Evolutionary conservation across 2,888 invertebrate genomes (phyloP).

Genomic region (Campaea margaritaria): DNA sequence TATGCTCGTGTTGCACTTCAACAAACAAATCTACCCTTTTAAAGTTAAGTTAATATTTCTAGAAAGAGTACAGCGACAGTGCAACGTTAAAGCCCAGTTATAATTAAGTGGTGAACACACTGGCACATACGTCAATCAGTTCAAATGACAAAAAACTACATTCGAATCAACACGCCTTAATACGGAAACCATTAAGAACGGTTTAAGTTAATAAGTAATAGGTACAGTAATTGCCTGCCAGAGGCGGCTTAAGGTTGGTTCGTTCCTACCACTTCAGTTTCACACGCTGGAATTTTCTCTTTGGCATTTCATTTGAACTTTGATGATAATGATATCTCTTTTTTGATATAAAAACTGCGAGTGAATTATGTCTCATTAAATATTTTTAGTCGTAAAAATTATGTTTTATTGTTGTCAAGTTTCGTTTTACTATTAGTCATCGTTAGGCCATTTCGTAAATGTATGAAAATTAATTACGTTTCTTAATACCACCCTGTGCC

Average conservation of each 20-base stretch:
- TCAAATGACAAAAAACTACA: constrained; percentile 49
- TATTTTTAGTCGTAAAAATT: neutral
- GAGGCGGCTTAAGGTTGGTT: constrained; percentile 14
- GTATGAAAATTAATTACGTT: neutral
- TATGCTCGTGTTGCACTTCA: too few relatives aligned
- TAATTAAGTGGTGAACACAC: constrained; percentile 32
- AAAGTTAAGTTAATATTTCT: too few relatives aligned
- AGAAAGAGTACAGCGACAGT: too few relatives aligned
- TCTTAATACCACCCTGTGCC: constrained; percentile 15
- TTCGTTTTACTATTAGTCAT: too few relatives aligned
- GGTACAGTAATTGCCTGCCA: constrained; percentile 28
- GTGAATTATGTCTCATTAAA: neutral
- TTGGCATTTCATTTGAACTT: constrained; percentile 37
- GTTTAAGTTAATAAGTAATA: constrained; percentile 70
- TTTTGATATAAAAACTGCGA: neutral
- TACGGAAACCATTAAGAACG: constrained; percentile 72
- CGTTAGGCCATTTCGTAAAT: too few relatives aligned
- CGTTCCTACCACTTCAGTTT: constrained; percentile 2
- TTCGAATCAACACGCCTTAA: constrained; percentile 63
- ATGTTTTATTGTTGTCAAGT: neutral
- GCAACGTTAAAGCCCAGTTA: neutral
- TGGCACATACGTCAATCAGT: constrained; percentile 10
- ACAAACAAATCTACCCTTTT: too few relatives aligned
- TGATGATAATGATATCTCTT: neutral
- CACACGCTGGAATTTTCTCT: neutral